phyloP scores from a whole-genome alignment of 2,797 vertebrate genomes.

The Chelonia mydas region DNA sequence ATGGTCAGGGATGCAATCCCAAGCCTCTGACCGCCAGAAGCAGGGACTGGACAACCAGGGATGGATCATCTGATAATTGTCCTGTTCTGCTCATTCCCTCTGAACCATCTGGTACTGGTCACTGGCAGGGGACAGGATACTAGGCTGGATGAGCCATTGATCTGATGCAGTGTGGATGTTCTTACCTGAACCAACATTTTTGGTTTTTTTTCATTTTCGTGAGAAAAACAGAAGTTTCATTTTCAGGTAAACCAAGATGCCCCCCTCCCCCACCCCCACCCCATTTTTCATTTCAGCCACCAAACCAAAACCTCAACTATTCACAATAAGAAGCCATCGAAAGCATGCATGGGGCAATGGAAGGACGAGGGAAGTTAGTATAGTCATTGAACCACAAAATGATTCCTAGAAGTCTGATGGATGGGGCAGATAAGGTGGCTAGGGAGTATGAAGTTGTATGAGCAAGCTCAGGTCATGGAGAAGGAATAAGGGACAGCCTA shows the following conservation, averaged over 20 bases:
- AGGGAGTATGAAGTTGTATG: not conserved
- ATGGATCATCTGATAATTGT: not conserved
- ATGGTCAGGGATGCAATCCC: not conserved
- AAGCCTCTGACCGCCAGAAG: not conserved
- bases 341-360: not conserved
- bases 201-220: not conserved
- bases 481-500: not conserved
- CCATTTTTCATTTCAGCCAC: not conserved
- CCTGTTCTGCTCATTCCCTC: not conserved
- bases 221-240: not conserved
- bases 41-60: not conserved
- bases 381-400: not conserved
- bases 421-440: accelerated
- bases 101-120: not conserved
- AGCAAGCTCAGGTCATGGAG: not conserved
- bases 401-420: not conserved
- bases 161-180: not conserved
- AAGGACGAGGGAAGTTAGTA: not conserved
- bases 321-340: not conserved
- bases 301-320: not conserved
- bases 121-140: not conserved
- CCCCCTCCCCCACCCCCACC: accelerated
- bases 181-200: too few relatives aligned
- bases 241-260: not conserved
- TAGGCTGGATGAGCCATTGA: not conserved